Conservation (phyloP, 2,888 invertebrate species). For the Cephus pulcher region DNA sequence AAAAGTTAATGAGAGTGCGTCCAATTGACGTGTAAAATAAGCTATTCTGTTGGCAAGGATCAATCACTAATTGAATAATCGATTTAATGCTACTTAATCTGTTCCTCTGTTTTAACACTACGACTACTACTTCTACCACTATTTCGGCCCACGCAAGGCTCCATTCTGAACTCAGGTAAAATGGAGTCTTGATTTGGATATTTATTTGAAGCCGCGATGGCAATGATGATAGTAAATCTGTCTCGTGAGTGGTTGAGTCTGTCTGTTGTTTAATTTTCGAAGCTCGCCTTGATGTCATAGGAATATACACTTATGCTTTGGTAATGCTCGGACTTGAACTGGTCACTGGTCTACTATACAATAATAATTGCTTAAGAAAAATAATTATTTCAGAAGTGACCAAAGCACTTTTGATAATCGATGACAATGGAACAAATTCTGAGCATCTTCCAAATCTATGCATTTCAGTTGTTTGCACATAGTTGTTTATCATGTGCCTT, state of each 20-base stretch:
- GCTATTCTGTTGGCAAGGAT: conserved; percentile 24
- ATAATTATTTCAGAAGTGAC: not conserved
- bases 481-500: not conserved
- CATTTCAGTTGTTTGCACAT: not conserved
- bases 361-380: not conserved
- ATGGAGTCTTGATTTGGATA: conserved; percentile 71
- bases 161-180: conserved; percentile 86
- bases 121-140: conserved; percentile 60
- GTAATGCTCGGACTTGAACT: not conserved
- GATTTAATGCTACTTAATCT: conserved; percentile 45
- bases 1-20: conserved; percentile 26
- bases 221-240: conserved; percentile 56
- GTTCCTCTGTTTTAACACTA: conserved; percentile 62
- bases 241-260: conserved; percentile 62
- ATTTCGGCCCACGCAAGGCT: conserved; percentile 82
- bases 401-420: not conserved
- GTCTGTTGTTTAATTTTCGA: conserved; percentile 49
- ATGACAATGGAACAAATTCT: not conserved
- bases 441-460: not conserved
- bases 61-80: conserved; percentile 27
- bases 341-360: not conserved
- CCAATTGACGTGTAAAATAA: conserved; percentile 26
- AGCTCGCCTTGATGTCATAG: conserved; percentile 41
- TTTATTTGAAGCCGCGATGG: conserved; percentile 47
- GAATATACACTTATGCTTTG: not conserved